Percentiles rank a stretch among this genome's conserved stretches.
These are phyloP conservation scores for Temnothorax nylanderi DNA, from an alignment of 1,140 invertebrate genomes.

Conservation along the genomic window DNA sequence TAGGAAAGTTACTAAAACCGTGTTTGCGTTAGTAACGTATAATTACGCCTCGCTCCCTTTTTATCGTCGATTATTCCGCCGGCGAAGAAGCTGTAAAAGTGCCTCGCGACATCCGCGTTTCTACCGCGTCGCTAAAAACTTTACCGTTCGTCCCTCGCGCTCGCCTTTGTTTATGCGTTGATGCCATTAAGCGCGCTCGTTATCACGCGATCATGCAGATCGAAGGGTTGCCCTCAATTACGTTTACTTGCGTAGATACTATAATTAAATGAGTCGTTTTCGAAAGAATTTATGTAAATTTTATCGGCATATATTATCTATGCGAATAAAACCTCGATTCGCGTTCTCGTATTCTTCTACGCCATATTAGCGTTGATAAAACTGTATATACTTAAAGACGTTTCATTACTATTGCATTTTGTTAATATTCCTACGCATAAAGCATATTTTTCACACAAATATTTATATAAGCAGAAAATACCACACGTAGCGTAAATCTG, in stretches of 20 bases:
- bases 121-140: constrained; percentile 27
- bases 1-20: constrained; percentile 18
- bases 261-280: background rate
- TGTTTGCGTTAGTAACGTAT: constrained; percentile 39
- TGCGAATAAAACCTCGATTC: background rate
- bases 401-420: background rate
- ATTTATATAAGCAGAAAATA: background rate
- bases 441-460: background rate
- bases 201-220: constrained; percentile 5
- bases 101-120: constrained; percentile 51
- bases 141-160: constrained; percentile 1
- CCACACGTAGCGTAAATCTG: background rate
- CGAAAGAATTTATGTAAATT: constrained; percentile 2
- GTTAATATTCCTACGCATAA: background rate
- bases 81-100: constrained; percentile 43
- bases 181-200: constrained; percentile 13
- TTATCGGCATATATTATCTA: background rate
- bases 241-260: background rate
- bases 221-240: background rate
- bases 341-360: background rate
- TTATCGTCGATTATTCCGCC: constrained; percentile 41
- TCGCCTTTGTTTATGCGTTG: background rate
- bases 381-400: background rate
- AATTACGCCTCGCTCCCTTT: constrained; percentile 30
- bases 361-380: background rate